Evolutionary conservation across 2,888 invertebrate species (phyloP).

Genomic region (Sinelater perroti): DNA sequence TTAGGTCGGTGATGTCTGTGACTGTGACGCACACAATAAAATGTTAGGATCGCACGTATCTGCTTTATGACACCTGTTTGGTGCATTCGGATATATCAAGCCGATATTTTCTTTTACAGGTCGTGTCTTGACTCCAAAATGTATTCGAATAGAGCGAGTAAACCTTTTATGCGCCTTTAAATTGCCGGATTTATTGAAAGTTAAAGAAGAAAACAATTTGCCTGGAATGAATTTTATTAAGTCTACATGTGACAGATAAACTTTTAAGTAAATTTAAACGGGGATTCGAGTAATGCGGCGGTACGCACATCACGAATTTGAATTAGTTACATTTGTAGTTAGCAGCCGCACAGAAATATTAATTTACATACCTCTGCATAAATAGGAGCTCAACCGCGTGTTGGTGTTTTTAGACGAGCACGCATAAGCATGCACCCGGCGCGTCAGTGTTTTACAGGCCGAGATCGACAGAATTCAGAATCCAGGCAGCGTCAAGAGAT

Average conservation of each 20-base stretch:
- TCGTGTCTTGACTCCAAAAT: slow-evolving; percentile 32
- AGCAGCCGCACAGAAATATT: too few species aligned
- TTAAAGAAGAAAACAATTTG: too few species aligned
- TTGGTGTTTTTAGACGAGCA: too few species aligned
- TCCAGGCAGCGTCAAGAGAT: slow-evolving; percentile 41
- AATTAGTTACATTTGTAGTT: background rate
- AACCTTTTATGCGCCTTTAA: slow-evolving; percentile 12
- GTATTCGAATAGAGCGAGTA: slow-evolving; percentile 29
- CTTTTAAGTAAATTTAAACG: too few species aligned
- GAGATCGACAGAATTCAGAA: slow-evolving; percentile 16
- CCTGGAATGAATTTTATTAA: too few species aligned
- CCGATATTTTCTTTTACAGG: slow-evolving; percentile 31
- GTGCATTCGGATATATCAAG: slow-evolving; percentile 43
- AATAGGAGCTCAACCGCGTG: too few species aligned
- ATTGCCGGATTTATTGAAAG: too few species aligned
- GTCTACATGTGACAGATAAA: too few species aligned
- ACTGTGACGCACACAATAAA: slow-evolving; percentile 41
- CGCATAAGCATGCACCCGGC: too few species aligned
- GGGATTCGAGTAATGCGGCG: too few species aligned
- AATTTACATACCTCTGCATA: too few species aligned
- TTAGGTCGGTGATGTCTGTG: slow-evolving; percentile 28
- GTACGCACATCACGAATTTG: background rate
- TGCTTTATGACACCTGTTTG: slow-evolving; percentile 55
- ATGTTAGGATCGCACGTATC: slow-evolving; percentile 49
- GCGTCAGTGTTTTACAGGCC: slow-evolving; percentile 13